These are phyloP conservation scores for Drosophila orosa DNA, from an alignment of 1,140 invertebrate genomes.

Conservation along the genomic window DNA sequence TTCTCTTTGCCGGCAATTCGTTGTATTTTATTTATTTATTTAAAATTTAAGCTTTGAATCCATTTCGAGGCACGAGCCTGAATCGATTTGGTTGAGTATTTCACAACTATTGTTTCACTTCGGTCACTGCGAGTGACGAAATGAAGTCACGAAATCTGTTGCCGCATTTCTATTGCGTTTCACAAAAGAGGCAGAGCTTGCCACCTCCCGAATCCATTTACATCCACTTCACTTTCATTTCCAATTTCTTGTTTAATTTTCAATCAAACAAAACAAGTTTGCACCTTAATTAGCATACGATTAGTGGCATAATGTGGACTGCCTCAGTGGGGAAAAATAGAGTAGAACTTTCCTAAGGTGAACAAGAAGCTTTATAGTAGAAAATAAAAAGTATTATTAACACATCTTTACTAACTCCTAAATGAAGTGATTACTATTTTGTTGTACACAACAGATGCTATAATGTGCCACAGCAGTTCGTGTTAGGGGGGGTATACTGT, in stretches of 20 bases:
- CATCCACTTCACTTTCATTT: neutral
- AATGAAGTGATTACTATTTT: neutral
- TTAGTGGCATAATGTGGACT: slow-evolving; percentile 6
- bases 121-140: slow-evolving; percentile 8
- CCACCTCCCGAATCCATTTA: neutral
- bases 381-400: neutral
- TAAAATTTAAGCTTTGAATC: no score
- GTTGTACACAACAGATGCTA: neutral
- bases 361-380: no score
- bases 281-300: slow-evolving; percentile 10
- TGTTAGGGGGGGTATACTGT: neutral
- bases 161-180: slow-evolving; percentile 12
- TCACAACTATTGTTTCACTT: slow-evolving; percentile 8
- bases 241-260: neutral
- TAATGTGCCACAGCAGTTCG: neutral
- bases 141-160: slow-evolving; percentile 6
- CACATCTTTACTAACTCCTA: neutral
- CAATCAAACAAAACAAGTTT: no score
- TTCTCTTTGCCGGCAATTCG: neutral
- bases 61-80: neutral
- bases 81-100: slow-evolving; percentile 1
- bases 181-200: neutral
- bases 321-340: no score
- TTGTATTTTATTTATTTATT: neutral
- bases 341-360: neutral